Conservation (phyloP, 2,888 invertebrate species). For the Drosophila neonasuta region DNA sequence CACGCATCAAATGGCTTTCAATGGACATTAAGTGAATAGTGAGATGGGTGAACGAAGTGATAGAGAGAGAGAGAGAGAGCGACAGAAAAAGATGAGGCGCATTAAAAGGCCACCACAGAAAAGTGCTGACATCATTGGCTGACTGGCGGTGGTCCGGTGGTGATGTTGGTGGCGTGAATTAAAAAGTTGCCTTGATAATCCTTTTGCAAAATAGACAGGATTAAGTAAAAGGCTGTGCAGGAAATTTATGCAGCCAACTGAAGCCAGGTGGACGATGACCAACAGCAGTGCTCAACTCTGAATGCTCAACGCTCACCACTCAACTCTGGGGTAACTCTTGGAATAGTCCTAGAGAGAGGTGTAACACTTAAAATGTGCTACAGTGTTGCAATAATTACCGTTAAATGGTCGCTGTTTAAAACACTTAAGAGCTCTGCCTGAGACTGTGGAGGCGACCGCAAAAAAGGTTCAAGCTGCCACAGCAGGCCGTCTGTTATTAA, state of each 20-base stretch:
- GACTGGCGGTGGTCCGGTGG: slow-evolving; percentile 29
- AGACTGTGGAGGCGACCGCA: slow-evolving; percentile 26
- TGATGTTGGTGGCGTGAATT: slow-evolving; percentile 59
- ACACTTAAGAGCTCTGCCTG: slow-evolving; percentile 59
- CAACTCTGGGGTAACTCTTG: neutral
- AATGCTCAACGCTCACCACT: neutral
- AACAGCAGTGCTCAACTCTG: slow-evolving; percentile 43
- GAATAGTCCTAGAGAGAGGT: slow-evolving; percentile 14
- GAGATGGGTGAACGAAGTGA: slow-evolving; percentile 8
- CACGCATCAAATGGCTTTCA: slow-evolving; percentile 75
- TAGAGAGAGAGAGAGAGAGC: neutral
- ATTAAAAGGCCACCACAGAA: slow-evolving; percentile 69
- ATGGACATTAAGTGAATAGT: slow-evolving; percentile 59
- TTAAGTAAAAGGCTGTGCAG: slow-evolving; percentile 71
- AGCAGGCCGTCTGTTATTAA: slow-evolving; percentile 67
- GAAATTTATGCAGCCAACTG: slow-evolving; percentile 69
- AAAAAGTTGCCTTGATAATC: slow-evolving; percentile 77
- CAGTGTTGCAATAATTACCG: slow-evolving; percentile 76
- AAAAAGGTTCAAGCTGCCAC: slow-evolving; percentile 58
- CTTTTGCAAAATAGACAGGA: slow-evolving; percentile 76
- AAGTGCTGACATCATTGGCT: slow-evolving; percentile 66
- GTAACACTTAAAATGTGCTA: slow-evolving; percentile 75
- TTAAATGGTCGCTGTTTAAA: slow-evolving; percentile 76
- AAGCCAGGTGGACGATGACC: slow-evolving; percentile 56
- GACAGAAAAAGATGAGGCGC: slow-evolving; percentile 27